Evolutionary conservation across 1,140 invertebrate species (phyloP).

Genomic region (Philopotamus ludificatus): DNA sequence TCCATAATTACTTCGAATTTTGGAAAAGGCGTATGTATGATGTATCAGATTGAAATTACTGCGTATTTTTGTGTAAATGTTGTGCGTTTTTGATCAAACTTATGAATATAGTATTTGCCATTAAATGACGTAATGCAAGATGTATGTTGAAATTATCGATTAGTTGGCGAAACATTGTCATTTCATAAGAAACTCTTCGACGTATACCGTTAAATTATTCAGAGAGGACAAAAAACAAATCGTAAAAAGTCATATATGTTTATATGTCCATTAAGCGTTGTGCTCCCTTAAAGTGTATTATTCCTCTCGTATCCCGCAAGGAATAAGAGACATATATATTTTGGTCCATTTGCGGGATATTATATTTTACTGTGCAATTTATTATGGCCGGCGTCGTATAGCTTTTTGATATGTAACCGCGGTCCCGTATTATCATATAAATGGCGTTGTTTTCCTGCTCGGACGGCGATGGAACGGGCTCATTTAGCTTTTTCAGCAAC

Average conservation of each 20-base stretch:
- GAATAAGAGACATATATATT: conserved; percentile 21
- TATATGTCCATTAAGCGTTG: background rate
- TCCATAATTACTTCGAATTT: too few species aligned
- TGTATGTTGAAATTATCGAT: too few species aligned
- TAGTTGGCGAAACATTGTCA: too few species aligned
- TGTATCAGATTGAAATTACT: too few species aligned
- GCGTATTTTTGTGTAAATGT: too few species aligned
- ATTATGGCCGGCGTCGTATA: conserved; percentile 21
- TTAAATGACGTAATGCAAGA: too few species aligned
- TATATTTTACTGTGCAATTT: conserved; percentile 34
- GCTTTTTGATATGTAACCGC: conserved; percentile 30
- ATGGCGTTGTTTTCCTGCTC: conserved; percentile 34
- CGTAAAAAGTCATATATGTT: background rate
- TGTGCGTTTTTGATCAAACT: too few species aligned
- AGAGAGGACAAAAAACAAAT: background rate
- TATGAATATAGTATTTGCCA: too few species aligned
- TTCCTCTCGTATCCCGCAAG: background rate
- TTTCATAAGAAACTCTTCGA: too few species aligned
- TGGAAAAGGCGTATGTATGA: too few species aligned
- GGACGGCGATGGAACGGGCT: conserved; percentile 24
- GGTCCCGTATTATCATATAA: conserved; percentile 31
- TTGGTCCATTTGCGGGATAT: conserved; percentile 33
- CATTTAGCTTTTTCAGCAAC: conserved; percentile 19
- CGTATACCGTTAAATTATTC: too few species aligned
- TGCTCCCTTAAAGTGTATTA: background rate